These are phyloP conservation scores for Metalampra italica DNA, from an alignment of 2,888 invertebrate genomes.

Conservation along the genomic window DNA sequence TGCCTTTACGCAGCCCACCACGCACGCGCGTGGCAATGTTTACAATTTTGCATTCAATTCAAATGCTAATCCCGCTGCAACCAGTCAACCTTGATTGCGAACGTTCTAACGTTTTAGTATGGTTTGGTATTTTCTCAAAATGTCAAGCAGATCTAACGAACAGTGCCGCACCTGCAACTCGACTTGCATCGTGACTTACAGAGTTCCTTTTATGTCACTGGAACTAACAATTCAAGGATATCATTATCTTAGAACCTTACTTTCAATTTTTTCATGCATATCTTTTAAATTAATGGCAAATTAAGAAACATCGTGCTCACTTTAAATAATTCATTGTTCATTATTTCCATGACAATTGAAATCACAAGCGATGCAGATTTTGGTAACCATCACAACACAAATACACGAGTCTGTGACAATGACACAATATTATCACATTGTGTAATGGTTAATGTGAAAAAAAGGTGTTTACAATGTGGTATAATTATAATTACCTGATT, in stretches of 20 bases:
- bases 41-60: constrained; percentile 21
- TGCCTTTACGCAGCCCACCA: not conserved
- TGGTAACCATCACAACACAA: not conserved
- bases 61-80: constrained; percentile 30
- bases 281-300: not conserved
- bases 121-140: constrained; percentile 34
- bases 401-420: constrained; percentile 27
- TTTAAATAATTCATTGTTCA: not conserved
- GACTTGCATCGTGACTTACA: not conserved
- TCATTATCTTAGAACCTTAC: not conserved
- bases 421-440: constrained; percentile 30
- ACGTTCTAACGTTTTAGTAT: constrained; percentile 35
- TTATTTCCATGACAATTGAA: not conserved
- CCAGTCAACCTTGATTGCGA: constrained; percentile 34
- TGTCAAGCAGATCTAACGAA: constrained; percentile 24
- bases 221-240: not conserved
- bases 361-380: not conserved
- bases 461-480: not conserved
- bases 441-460: constrained; percentile 24
- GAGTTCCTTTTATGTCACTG: not conserved
- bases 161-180: constrained; percentile 3
- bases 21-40: constrained; percentile 4
- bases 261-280: not conserved
- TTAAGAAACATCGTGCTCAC: not conserved
- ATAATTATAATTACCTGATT: constrained; percentile 1